phyloP scores from a whole-genome alignment of 2,888 invertebrate genomes.

The Lithophane socia region DNA sequence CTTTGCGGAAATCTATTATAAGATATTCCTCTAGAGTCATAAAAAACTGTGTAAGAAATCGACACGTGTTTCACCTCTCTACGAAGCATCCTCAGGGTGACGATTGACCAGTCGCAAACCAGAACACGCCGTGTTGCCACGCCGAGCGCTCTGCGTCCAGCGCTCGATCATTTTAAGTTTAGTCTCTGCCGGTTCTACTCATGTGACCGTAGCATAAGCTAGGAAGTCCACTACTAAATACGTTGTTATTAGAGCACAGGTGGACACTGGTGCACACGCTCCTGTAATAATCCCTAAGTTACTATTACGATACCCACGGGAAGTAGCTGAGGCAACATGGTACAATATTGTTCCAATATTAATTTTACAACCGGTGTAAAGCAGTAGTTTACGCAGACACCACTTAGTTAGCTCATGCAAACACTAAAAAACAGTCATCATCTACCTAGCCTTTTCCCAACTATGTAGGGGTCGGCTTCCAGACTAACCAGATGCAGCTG shows the following conservation, averaged over 20 bases:
- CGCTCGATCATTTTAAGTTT: background rate
- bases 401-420: constrained; percentile 7
- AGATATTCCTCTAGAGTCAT: no score
- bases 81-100: no score
- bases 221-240: constrained; percentile 16
- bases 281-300: constrained; percentile 43
- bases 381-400: background rate
- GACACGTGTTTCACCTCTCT: no score
- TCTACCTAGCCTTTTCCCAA: no score
- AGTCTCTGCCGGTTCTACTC: constrained; percentile 4
- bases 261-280: constrained; percentile 22
- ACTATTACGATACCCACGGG: constrained; percentile 30
- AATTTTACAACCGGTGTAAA: constrained; percentile 31
- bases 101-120: no score
- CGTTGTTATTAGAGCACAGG: constrained; percentile 40
- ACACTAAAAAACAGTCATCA: background rate
- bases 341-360: constrained; percentile 30
- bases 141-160: no score
- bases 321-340: constrained; percentile 13
- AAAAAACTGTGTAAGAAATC: no score
- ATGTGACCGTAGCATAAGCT: background rate
- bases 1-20: no score
- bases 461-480: no score
- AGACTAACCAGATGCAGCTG: no score
- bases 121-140: no score